Conservation (phyloP, 2,113 vertebrate species). For the Neogobius melanostomus region DNA sequence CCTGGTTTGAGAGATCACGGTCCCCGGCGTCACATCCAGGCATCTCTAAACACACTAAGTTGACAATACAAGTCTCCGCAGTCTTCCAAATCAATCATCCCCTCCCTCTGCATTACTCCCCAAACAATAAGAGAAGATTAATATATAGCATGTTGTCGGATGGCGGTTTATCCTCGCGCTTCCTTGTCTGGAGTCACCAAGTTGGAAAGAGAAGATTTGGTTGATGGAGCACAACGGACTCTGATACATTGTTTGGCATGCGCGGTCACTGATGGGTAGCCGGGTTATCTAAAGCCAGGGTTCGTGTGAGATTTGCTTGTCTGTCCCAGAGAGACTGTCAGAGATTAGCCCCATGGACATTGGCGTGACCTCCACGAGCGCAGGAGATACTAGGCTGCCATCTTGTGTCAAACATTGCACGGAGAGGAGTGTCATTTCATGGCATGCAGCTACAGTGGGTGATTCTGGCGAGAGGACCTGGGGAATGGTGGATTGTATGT, state of each 20-base stretch:
- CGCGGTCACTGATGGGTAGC: conserved; percentile 75
- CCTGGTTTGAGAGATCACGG: conserved; percentile 35
- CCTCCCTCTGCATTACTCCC: conserved; percentile 69
- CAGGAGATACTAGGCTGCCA: conserved; percentile 67
- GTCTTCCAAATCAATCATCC: conserved; percentile 63
- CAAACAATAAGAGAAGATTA: conserved; percentile 71
- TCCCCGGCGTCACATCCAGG: conserved; percentile 52
- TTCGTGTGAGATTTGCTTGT: conserved; percentile 58
- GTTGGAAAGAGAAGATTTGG: conserved; percentile 67
- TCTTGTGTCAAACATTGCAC: conserved; percentile 78
- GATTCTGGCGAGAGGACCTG: conserved; percentile 17
- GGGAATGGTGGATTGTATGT: conserved; percentile 61
- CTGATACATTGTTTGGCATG: conserved; percentile 57
- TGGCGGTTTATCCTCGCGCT: conserved; percentile 66
- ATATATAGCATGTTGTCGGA: conserved; percentile 69
- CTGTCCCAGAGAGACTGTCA: conserved; percentile 61
- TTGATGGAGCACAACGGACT: conserved; percentile 68
- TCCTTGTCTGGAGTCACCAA: conserved; percentile 70
- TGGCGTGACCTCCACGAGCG: conserved; percentile 71
- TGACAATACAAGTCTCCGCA: conserved; percentile 64
- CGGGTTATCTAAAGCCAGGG: conserved; percentile 74
- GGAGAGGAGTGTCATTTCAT: conserved; percentile 76
- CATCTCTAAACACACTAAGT: conserved; percentile 52
- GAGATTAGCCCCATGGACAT: conserved; percentile 73
- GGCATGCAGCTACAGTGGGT: conserved; percentile 60